Evolutionary conservation across 2,888 invertebrate genomes (phyloP), one percentile per base, ranked within the genome.

Genomic region (Stegana nigrithorax): DNA sequence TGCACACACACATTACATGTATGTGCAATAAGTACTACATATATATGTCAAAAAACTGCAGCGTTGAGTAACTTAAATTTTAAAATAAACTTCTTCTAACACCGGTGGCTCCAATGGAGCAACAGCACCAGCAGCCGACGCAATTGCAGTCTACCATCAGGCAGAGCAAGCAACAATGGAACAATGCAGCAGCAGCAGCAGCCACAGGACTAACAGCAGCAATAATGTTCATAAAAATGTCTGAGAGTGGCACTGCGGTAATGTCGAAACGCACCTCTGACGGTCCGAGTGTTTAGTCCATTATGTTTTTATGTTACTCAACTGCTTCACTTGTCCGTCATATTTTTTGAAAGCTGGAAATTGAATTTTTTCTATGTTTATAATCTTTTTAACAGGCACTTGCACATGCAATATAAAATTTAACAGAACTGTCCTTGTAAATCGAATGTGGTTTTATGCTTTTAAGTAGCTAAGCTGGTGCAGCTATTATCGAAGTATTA

Each of bases 121-220:
- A 53, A 29, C 51, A 12, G 8, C 12, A 47, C 6, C 45, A 45
- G 21, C 19, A 47, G 65, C 62, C n/a, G n/a, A n/a, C n/a, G n/a
- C n/a, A n/a, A n/a, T n/a, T n/a, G n/a, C n/a, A n/a, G n/a, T n/a
- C n/a, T n/a, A n/a, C n/a, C n/a, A n/a, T n/a, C n/a, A n/a, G n/a
- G n/a, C n/a, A n/a, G n/a, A n/a, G n/a, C n/a, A n/a, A n/a, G n/a
- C n/a, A n/a, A n/a, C n/a, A n/a, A n/a, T n/a, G n/a, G n/a, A n/a
- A 64, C 63, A 62, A 45, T 59, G 58, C 62, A 65, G 5, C 42
- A 57, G 42, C 70, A 68, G 70, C 76, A 73, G 67, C 65, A 62
- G 65, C 72, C 79, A 64, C 60, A 61, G 56, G 36, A 65, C 57
- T 51, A 64, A 44, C 58, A 60, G 32, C 62, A 55, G 57, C 62